Evolutionary conservation across 2,113 vertebrate species (phyloP), one percentile per base, ranked within the genome.

Genomic region (Paradisaea rubra): DNA sequence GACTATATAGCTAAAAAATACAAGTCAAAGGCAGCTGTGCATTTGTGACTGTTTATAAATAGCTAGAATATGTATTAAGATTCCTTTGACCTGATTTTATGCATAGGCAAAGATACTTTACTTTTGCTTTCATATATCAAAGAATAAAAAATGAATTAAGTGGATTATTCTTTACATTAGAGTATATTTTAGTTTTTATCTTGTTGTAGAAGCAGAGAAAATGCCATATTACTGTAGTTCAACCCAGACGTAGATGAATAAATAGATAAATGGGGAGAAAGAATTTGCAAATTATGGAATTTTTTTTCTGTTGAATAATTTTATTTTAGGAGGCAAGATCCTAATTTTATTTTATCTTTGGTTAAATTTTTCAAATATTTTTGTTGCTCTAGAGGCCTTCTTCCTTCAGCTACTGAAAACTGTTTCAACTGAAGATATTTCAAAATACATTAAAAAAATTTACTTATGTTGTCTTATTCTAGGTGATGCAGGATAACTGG

Each of bases 131-230:
- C 30, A 66, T 47, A 13, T 35, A 35, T 69, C 14, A 45, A 52
- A 21, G 14, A 9, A 54, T 59, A 54, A 25, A 7, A 0, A 0
- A 25, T 65, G 22, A 11, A 8, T 50, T 59, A 42, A 42, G 23
- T 37, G 66, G 9, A 35, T 30, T 47, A 24, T 28, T 73, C 6
- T 78, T 86, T 73, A 25, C 6, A 21, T 53, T 27, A 52, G 4
- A 49, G 4, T 33, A n/a, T 20, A n/a, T 56, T 93, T 88, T 72
- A 31, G 20, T 33, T 74, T 88, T 57, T 4, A 15, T 52, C 6
- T 71, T 88, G 2, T 25, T 41, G 14, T 52, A 84, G 20, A 2
- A 74, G 20, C 17, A 84, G 15, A 37, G 13, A 73, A 81, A 86
- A 88, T 52, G 4, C n/a, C 22, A 23, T 50, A 15, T 64, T 69